phyloP scores from a whole-genome alignment of 2,888 invertebrate genomes.

The Steinernema scapterisci region DNA sequence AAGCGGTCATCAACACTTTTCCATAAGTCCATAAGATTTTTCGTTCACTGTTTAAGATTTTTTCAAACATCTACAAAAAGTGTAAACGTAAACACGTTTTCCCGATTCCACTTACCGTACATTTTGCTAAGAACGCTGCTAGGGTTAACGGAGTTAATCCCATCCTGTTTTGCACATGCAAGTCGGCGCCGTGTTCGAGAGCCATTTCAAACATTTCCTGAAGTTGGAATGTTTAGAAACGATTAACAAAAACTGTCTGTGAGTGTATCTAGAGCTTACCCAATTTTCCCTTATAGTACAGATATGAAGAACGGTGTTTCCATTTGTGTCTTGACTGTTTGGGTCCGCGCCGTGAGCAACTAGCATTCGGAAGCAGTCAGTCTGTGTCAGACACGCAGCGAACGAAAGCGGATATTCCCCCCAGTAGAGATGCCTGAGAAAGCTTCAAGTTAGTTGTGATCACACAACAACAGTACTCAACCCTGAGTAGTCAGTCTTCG shows the following conservation, averaged over 20 bases:
- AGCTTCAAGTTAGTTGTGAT: neutral
- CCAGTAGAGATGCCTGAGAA: constrained; percentile 89
- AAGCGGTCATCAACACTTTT: constrained; percentile 90
- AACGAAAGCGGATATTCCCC: constrained; percentile 95
- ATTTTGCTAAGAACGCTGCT: constrained; percentile 68
- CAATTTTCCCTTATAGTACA: constrained; percentile 89
- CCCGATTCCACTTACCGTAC: constrained; percentile 45
- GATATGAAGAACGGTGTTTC: constrained; percentile 94
- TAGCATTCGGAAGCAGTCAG: constrained; percentile 92
- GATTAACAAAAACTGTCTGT: too few species aligned
- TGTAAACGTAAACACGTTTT: neutral
- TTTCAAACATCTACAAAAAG: constrained; percentile 81
- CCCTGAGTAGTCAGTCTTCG: constrained; percentile 85
- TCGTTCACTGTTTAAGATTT: constrained; percentile 90
- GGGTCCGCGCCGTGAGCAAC: constrained; percentile 91
- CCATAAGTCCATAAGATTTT: constrained; percentile 97
- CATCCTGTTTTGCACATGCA: constrained; percentile 82
- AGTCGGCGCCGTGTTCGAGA: constrained; percentile 85
- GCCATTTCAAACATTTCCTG: constrained; percentile 86
- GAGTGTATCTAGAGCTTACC: constrained; percentile 45
- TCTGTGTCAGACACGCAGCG: constrained; percentile 92
- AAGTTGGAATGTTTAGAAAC: too few species aligned
- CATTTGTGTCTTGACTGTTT: constrained; percentile 91
- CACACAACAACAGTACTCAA: constrained; percentile 65
- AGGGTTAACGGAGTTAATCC: constrained; percentile 89